Evolutionary conservation across 2,888 invertebrate genomes (phyloP), one percentile per base, ranked within the genome.

Genomic region (Drosophila mayaguana): DNA sequence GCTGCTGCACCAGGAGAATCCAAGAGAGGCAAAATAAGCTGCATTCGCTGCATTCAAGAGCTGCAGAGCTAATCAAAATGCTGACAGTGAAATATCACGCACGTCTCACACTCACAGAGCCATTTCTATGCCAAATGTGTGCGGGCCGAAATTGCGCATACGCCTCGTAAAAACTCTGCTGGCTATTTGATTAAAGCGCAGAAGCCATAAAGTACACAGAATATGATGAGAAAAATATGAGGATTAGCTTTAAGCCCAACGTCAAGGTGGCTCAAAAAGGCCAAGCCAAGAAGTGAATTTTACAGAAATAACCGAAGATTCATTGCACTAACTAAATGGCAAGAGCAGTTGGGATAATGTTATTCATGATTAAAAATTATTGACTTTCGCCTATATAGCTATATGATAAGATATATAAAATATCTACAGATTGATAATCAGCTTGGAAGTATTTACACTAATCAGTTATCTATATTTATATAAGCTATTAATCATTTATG

Each of bases 111-210:
- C 59, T 20, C 25, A 22, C 59, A 22, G 20, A 16, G 25, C 12
- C 54, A 64, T 72, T 72, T 75, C 71, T 68, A 62, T 72, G 78
- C 61, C 56, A 61, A 66, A 66, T 53, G 68, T 67, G 78, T 71
- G 75, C 56, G 63, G 9, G 57, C 18, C 25, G 45, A 81, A 73
- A 83, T 81, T 77, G 81, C 81, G 66, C 72, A 83, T 85, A 81
- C 72, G 81, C 69, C 72, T 55, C 79, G 66, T 75, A 75, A 77
- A 66, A 73, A 75, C 66, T 78, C 63, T 62, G 62, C 68, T 61
- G 63, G 74, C 80, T 63, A 80, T 85, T 85, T 83, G 73, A 78
- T 81, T 79, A 75, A 61, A 72, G 76, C 76, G 46, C 74, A 38
- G 51, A 50, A 69, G 65, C 64, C 79, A 72, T 79, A 83, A 83